phyloP scores from a whole-genome alignment of 2,888 invertebrate species.

The Cyrtodaria siliqua region DNA sequence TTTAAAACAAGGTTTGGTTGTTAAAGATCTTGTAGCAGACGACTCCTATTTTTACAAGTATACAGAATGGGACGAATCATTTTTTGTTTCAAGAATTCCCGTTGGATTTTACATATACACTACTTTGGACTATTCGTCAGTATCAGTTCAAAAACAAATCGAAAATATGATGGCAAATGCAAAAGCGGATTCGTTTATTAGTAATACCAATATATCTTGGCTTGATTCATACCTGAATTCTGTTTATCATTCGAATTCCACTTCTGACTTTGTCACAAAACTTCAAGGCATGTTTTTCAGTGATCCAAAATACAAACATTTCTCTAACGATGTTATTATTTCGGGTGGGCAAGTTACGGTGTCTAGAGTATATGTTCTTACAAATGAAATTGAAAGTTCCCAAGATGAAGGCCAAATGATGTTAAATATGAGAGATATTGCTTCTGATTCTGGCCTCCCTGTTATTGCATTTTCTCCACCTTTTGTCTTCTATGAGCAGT shows the following conservation, averaged over 20 bases:
- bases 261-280: not conserved
- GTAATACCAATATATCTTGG: slow-evolving; percentile 7
- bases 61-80: slow-evolving; percentile 9
- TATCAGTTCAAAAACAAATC: not conserved
- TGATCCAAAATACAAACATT: slow-evolving; percentile 10
- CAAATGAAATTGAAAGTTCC: slow-evolving; percentile 95
- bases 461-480: slow-evolving; percentile 72
- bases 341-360: slow-evolving; percentile 20
- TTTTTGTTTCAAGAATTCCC: too few relatives aligned
- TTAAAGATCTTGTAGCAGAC: slow-evolving; percentile 71
- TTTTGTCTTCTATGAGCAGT: slow-evolving; percentile 81
- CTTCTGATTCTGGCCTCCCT: slow-evolving; percentile 60
- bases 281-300: slow-evolving; percentile 16
- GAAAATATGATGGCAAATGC: slow-evolving; percentile 1
- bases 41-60: slow-evolving; percentile 74
- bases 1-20: slow-evolving; percentile 69
- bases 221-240: not conserved
- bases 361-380: slow-evolving; percentile 93
- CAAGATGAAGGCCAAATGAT: slow-evolving; percentile 74
- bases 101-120: not conserved
- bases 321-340: slow-evolving; percentile 47
- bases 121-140: not conserved
- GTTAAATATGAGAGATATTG: slow-evolving; percentile 73
- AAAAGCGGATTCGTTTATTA: not conserved
- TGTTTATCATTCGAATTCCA: not conserved